These are phyloP conservation scores for Bathynomus jamesi DNA, from an alignment of 1,140 invertebrate species.

Conservation along the genomic window DNA sequence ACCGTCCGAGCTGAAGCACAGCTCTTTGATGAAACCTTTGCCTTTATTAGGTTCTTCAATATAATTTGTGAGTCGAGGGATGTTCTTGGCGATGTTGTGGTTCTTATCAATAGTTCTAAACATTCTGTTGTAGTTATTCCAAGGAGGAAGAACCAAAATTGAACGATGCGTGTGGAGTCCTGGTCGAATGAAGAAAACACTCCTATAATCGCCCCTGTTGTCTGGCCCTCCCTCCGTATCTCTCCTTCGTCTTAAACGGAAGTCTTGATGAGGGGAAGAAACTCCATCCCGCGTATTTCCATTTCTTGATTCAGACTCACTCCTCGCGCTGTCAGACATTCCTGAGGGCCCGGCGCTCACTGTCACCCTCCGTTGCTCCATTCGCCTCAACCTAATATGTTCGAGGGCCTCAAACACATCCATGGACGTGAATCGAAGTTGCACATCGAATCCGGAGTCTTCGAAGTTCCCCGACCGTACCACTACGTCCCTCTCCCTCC, in stretches of 20 bases:
- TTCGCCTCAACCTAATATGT: no score
- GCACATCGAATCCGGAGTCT: conserved; percentile 19
- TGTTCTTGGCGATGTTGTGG: conserved; percentile 58
- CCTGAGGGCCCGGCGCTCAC: no score
- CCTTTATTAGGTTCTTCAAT: conserved; percentile 74
- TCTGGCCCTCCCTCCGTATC: not conserved
- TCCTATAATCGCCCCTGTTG: not conserved
- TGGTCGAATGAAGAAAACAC: not conserved
- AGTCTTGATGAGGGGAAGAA: not conserved
- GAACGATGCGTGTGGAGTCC: not conserved
- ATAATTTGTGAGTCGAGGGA: conserved; percentile 69
- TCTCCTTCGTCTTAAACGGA: not conserved
- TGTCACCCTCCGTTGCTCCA: no score
- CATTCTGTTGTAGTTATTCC: not conserved
- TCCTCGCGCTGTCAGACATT: no score
- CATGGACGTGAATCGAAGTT: conserved; percentile 22
- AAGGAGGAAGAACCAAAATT: not conserved
- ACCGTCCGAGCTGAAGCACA: conserved; percentile 82
- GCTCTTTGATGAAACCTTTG: conserved; percentile 67
- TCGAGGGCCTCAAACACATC: conserved; percentile 28
- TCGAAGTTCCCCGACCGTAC: conserved; percentile 4
- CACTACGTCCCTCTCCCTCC: conserved; percentile 16
- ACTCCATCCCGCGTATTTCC: no score
- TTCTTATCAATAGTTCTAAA: not conserved
- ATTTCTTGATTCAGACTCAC: no score